Evolutionary conservation across 2,113 vertebrate genomes (phyloP).

Genomic region (Stegastes partitus): DNA sequence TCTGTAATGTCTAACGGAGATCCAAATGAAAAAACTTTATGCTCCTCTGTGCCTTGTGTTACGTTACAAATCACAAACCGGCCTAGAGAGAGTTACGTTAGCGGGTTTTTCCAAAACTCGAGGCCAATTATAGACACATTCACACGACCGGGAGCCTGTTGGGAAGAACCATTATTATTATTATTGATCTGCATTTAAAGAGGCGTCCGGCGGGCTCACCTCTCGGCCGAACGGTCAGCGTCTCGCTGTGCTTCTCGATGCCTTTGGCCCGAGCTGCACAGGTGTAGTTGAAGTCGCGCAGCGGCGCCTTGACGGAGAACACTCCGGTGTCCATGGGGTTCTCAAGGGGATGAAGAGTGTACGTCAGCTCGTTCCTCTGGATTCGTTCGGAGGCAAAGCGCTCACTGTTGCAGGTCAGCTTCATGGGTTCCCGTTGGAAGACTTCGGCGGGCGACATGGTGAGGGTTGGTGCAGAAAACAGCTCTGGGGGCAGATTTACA

Average conservation of each 20-base stretch:
- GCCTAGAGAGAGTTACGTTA: too few species aligned
- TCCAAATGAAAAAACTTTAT: too few species aligned
- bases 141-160: too few species aligned
- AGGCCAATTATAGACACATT: too few species aligned
- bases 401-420: slow-evolving; percentile 73
- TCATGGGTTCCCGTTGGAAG: slow-evolving; percentile 71
- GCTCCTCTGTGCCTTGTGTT: too few species aligned
- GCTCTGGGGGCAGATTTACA: slow-evolving; percentile 68
- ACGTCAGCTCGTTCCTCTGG: slow-evolving; percentile 54
- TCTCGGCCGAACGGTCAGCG: slow-evolving; percentile 71
- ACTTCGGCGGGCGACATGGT: slow-evolving; percentile 63
- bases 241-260: slow-evolving; percentile 72
- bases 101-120: too few species aligned
- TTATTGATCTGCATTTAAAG: too few species aligned
- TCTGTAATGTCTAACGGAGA: too few species aligned
- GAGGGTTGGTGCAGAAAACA: slow-evolving; percentile 82
- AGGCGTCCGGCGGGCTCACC: slow-evolving; percentile 51
- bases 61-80: too few species aligned
- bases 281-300: slow-evolving; percentile 70
- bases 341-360: slow-evolving; percentile 58
- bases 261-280: slow-evolving; percentile 73
- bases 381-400: slow-evolving; percentile 51
- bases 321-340: neutral
- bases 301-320: slow-evolving; percentile 24
- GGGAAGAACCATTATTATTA: too few species aligned